These are phyloP conservation scores for Gymnocypris eckloni DNA, from an alignment of 2,797 vertebrate genomes.

Conservation along the genomic window DNA sequence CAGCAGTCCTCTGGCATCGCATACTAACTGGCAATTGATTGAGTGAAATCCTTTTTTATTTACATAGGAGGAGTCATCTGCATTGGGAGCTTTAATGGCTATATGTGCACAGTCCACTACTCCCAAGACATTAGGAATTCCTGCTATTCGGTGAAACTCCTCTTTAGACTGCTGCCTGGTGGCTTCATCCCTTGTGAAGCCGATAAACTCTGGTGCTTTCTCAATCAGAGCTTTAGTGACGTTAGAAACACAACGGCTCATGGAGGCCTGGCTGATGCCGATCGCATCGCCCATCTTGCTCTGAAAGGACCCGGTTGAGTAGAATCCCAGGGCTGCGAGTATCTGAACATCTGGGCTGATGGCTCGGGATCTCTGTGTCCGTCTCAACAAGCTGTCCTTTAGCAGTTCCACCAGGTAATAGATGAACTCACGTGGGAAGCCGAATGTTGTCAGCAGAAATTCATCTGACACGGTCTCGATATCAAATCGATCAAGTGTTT, in stretches of 20 bases:
- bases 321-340: constrained; percentile 93
- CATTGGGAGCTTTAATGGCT: constrained; percentile 94
- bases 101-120: constrained; percentile 92
- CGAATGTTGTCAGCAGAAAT: constrained; percentile 88
- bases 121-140: constrained; percentile 90
- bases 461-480: constrained; percentile 89
- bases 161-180: constrained; percentile 84
- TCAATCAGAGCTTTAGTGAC: constrained; percentile 93
- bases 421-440: constrained; percentile 94
- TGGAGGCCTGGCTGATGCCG: constrained; percentile 97
- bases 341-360: constrained; percentile 97
- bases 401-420: constrained; percentile 91
- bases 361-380: constrained; percentile 92
- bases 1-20: constrained; percentile 86
- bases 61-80: constrained; percentile 91
- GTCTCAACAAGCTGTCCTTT: constrained; percentile 85
- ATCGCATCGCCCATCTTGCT: constrained; percentile 96
- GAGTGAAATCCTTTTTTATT: constrained; percentile 96
- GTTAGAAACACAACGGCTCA: constrained; percentile 96
- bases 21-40: constrained; percentile 91
- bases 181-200: constrained; percentile 81
- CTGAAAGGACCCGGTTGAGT: constrained; percentile 95
- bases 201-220: constrained; percentile 89
- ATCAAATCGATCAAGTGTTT: constrained; percentile 93
- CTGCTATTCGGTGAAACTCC: constrained; percentile 89